Evolutionary conservation across 2,113 vertebrate species (phyloP).

Genomic region (Uropsilus gracilis): DNA sequence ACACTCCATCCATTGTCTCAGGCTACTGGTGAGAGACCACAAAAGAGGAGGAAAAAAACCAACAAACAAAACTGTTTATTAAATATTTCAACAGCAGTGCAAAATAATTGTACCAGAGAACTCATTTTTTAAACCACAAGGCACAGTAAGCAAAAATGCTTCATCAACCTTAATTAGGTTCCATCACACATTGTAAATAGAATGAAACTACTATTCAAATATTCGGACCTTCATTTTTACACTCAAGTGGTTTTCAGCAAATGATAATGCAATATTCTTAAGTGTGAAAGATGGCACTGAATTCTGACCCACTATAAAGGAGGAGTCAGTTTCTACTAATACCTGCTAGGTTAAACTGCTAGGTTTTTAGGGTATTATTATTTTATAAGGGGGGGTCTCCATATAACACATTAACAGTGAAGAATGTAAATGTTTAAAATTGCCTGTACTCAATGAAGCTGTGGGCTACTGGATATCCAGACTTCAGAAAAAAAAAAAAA

Average conservation of each 20-base stretch:
- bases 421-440: neutral
- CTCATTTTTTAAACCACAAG: constrained; percentile 12
- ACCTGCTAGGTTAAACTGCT: constrained; percentile 40
- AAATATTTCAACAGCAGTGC: constrained; percentile 25
- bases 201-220: constrained; percentile 6
- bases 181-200: constrained; percentile 5
- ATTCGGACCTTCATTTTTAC: constrained; percentile 53
- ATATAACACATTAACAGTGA: neutral
- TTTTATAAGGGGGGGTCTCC: neutral
- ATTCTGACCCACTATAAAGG: constrained; percentile 58
- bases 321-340: constrained; percentile 73
- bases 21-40: neutral
- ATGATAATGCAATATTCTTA: constrained; percentile 53
- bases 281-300: constrained; percentile 53
- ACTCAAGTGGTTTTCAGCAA: constrained; percentile 53
- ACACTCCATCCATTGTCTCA: constrained; percentile 67
- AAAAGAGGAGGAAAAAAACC: neutral
- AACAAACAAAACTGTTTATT: neutral
- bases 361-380: neutral
- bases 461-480: neutral
- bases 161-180: constrained; percentile 43
- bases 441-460: neutral
- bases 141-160: constrained; percentile 33
- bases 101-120: constrained; percentile 42
- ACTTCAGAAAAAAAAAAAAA: constrained; percentile 19